A percentile compares a stretch with the other conserved stretches of the same genome.
phyloP scores from a whole-genome alignment of 1,140 invertebrate species.

The Oedothorax gibbosus region DNA sequence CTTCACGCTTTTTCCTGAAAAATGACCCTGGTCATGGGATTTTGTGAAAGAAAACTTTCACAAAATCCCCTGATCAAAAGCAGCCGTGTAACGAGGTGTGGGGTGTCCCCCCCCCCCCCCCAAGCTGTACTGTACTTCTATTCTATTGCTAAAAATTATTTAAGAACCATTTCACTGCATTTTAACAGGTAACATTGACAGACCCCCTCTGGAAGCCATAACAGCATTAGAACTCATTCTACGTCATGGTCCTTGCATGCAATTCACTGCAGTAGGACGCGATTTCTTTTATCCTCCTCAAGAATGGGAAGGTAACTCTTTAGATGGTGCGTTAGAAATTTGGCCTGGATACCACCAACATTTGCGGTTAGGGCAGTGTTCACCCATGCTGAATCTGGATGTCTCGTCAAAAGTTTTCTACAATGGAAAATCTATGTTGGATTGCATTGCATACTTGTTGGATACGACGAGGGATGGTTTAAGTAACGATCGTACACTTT shows the following conservation, averaged over 20 bases:
- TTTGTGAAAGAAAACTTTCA: too few relatives aligned
- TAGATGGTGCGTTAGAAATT: slow-evolving; percentile 39
- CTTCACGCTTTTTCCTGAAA: too few relatives aligned
- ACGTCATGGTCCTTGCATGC: slow-evolving; percentile 42
- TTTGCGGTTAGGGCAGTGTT: slow-evolving; percentile 42
- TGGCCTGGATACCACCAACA: slow-evolving; percentile 59
- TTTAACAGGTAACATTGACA: too few relatives aligned
- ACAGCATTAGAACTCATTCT: slow-evolving; percentile 55
- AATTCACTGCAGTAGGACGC: slow-evolving; percentile 44
- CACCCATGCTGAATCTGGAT: slow-evolving; percentile 55
- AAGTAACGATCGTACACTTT: too few relatives aligned
- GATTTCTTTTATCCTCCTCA: slow-evolving; percentile 41
- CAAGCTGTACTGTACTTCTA: too few relatives aligned
- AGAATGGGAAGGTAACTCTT: neutral
- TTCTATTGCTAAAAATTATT: too few relatives aligned
- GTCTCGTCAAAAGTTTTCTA: slow-evolving; percentile 39
- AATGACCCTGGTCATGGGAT: too few relatives aligned
- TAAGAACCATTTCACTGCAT: too few relatives aligned
- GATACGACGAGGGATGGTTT: too few relatives aligned
- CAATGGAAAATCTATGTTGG: neutral
- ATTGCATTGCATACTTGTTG: neutral
- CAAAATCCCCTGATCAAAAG: too few relatives aligned
- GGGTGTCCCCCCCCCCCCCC: too few relatives aligned
- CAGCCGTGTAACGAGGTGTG: too few relatives aligned
- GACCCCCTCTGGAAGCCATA: slow-evolving; percentile 39